These are phyloP conservation scores for Frieseomelitta varia DNA, from an alignment of 1,140 invertebrate species.

Conservation along the genomic window DNA sequence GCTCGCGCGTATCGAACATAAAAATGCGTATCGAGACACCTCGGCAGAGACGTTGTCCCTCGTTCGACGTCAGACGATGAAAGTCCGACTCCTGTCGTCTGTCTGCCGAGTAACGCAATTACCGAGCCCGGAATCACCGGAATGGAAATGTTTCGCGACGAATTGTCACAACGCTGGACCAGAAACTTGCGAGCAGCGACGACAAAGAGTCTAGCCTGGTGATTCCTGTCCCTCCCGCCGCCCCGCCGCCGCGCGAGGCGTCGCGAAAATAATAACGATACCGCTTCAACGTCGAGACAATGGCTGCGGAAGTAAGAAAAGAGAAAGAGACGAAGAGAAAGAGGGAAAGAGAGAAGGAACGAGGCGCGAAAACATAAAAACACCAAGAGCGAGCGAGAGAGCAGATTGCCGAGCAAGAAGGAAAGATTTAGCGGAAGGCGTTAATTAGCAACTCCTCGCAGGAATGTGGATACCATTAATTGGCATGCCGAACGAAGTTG, in stretches of 20 bases:
- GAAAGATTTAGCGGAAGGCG: slow-evolving; percentile 45
- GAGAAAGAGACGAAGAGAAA: background rate
- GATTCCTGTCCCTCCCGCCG: background rate
- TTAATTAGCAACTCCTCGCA: slow-evolving; percentile 67
- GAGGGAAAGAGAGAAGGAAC: background rate
- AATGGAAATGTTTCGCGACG: slow-evolving; percentile 44
- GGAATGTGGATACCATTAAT: slow-evolving; percentile 70
- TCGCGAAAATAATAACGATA: slow-evolving; percentile 37
- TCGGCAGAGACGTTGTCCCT: background rate
- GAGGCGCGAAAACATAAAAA: background rate
- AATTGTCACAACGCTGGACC: slow-evolving; percentile 24
- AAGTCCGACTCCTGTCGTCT: background rate
- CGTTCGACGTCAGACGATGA: background rate
- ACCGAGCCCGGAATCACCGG: slow-evolving; percentile 14
- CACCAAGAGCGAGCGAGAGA: background rate
- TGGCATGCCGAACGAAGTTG: slow-evolving; percentile 57
- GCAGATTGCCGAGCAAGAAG: background rate
- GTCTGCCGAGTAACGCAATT: slow-evolving; percentile 39
- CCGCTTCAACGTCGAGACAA: background rate
- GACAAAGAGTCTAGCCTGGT: slow-evolving; percentile 31
- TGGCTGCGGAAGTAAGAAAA: background rate
- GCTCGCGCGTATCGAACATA: background rate
- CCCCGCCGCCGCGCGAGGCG: background rate
- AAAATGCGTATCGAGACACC: background rate
- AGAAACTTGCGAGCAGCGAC: slow-evolving; percentile 2